phyloP scores from a whole-genome alignment of 2,113 vertebrate genomes.

The Talpa occidentalis region DNA sequence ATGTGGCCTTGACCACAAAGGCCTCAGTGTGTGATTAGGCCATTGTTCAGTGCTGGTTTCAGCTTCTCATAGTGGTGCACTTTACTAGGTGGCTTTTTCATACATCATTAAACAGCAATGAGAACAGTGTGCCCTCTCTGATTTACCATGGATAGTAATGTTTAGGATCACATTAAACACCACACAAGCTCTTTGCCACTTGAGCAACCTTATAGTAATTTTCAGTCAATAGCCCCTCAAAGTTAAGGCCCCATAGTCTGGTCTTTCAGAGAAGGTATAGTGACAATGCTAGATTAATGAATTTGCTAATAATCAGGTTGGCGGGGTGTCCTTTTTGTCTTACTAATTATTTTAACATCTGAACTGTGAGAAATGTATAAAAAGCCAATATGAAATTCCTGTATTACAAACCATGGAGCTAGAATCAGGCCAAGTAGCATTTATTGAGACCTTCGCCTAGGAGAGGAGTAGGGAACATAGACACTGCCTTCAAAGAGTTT shows the following conservation, averaged over 20 bases:
- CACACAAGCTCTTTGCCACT: slow-evolving; percentile 85
- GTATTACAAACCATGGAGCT: not conserved
- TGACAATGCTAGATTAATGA: slow-evolving; percentile 79
- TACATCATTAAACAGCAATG: slow-evolving; percentile 93
- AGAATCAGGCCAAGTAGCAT: not conserved
- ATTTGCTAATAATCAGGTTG: slow-evolving; percentile 82
- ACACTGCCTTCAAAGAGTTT: not conserved
- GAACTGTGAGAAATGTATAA: slow-evolving; percentile 68
- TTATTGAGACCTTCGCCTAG: not conserved
- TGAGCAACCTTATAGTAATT: slow-evolving; percentile 85
- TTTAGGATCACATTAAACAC: slow-evolving; percentile 87
- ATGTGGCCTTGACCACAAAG: slow-evolving; percentile 80
- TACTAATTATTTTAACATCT: slow-evolving; percentile 71
- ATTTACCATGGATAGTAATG: slow-evolving; percentile 88
- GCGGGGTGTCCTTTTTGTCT: slow-evolving; percentile 69
- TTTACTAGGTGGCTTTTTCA: slow-evolving; percentile 92
- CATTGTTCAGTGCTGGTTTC: slow-evolving; percentile 84
- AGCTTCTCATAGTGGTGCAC: slow-evolving; percentile 93
- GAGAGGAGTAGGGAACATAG: not conserved
- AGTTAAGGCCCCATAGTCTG: slow-evolving; percentile 80
- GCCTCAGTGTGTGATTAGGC: slow-evolving; percentile 87
- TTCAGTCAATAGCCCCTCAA: slow-evolving; percentile 86
- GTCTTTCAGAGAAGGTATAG: slow-evolving; percentile 74
- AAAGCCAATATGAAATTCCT: not conserved
- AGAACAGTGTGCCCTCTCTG: slow-evolving; percentile 83